Conservation (phyloP, 1,140 invertebrate species). For the Drosophila varians region DNA sequence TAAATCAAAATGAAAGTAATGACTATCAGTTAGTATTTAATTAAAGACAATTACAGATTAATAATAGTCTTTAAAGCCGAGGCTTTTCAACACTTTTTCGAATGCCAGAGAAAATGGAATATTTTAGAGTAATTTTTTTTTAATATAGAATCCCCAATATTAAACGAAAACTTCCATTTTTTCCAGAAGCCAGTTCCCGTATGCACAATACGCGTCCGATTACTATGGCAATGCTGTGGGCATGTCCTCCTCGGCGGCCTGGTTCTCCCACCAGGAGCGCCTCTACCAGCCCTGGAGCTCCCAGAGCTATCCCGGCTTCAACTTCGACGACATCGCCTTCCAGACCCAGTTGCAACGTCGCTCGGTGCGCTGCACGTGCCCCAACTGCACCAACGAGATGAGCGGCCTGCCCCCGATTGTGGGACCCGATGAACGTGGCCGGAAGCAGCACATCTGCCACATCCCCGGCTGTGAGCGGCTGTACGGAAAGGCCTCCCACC, state of each 20-base stretch:
- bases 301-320: slow-evolving; percentile 74
- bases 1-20: not conserved
- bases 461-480: slow-evolving; percentile 95
- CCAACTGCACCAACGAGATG: slow-evolving; percentile 89
- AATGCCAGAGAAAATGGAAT: too few species aligned
- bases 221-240: slow-evolving; percentile 77
- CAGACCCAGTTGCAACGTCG: slow-evolving; percentile 82
- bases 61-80: not conserved
- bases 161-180: not conserved
- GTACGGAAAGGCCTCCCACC: slow-evolving; percentile 95
- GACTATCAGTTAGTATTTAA: not conserved
- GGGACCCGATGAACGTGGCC: slow-evolving; percentile 85
- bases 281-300: slow-evolving; percentile 78
- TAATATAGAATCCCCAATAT: too few species aligned
- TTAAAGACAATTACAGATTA: not conserved
- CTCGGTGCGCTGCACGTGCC: slow-evolving; percentile 88
- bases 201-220: slow-evolving; percentile 78
- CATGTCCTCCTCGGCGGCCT: slow-evolving; percentile 65
- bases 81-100: too few species aligned
- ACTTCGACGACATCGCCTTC: slow-evolving; percentile 81
- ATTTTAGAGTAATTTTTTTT: too few species aligned
- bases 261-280: slow-evolving; percentile 79
- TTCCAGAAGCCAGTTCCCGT: slow-evolving; percentile 78
- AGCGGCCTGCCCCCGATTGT: slow-evolving; percentile 86
- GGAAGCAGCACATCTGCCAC: slow-evolving; percentile 94